These are phyloP conservation scores for Phacellophora camtschatica DNA, from an alignment of 30 jellyfish, hydroid and myxozoan genomes.

Conservation along the genomic window DNA sequence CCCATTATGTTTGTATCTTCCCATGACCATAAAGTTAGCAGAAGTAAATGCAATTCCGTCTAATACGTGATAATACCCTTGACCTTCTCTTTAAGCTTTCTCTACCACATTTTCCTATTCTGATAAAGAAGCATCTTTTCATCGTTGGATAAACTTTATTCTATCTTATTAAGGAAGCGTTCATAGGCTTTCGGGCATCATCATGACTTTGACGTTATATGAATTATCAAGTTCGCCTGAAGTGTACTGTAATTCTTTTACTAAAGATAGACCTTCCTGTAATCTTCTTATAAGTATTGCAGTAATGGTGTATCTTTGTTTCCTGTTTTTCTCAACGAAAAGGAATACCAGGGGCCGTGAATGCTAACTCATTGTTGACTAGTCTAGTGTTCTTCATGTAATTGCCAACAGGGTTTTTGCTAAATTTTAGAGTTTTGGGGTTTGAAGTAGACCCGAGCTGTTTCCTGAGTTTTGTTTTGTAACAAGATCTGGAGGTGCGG, in stretches of 20 bases:
- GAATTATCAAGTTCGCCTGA: no score
- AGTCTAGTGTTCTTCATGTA: no score
- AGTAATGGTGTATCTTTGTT: background rate
- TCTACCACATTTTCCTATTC: constrained; percentile 3
- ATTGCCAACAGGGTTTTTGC: no score
- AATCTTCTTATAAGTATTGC: background rate
- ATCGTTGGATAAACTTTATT: background rate
- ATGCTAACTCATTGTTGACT: no score
- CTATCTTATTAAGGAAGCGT: background rate
- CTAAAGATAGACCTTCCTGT: background rate
- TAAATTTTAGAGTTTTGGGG: no score
- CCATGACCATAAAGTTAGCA: constrained; percentile 5
- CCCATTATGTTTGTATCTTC: no score
- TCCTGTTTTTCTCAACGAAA: background rate
- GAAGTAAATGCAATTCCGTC: background rate
- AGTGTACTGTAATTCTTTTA: background rate
- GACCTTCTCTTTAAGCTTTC: constrained; percentile 14
- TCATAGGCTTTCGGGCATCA: background rate
- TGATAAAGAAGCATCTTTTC: background rate
- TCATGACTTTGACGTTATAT: no score
- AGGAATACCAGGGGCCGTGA: no score
- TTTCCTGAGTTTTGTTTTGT: no score
- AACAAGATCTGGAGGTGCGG: no score
- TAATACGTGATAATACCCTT: constrained; percentile 24
- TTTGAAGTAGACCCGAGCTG: no score